phyloP scores from a whole-genome alignment of 1,140 invertebrate species.

The Augochlora pura region DNA sequence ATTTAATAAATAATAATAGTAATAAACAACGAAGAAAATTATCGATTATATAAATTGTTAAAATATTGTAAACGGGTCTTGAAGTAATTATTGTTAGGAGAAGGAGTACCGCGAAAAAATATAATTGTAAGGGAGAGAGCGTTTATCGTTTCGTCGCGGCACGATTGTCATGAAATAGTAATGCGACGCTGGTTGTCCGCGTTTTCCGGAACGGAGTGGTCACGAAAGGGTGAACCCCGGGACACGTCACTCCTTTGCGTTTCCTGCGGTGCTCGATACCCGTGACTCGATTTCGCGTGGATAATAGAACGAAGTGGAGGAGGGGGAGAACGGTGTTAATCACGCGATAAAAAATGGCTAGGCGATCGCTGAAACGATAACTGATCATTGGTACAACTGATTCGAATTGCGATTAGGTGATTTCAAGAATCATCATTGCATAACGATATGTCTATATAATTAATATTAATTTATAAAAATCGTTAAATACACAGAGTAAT shows the following conservation, averaged over 20 bases:
- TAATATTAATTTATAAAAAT: too few species aligned
- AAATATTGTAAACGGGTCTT: too few species aligned
- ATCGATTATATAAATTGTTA: too few species aligned
- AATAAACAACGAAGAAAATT: too few species aligned
- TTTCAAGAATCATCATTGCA: too few species aligned
- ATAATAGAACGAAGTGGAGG: slow-evolving; percentile 40
- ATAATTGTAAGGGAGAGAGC: slow-evolving; percentile 26
- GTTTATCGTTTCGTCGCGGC: slow-evolving; percentile 53
- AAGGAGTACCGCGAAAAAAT: too few species aligned
- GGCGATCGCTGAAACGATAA: background rate
- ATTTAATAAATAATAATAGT: too few species aligned
- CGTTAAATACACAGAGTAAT: too few species aligned
- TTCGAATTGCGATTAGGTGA: background rate
- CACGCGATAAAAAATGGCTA: too few species aligned
- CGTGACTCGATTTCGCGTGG: slow-evolving; percentile 30
- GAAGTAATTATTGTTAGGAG: too few species aligned
- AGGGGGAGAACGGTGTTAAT: slow-evolving; percentile 11
- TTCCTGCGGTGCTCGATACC: slow-evolving; percentile 63
- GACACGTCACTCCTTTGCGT: slow-evolving; percentile 63
- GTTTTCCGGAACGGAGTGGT: slow-evolving; percentile 9
- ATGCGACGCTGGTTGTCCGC: slow-evolving; percentile 47
- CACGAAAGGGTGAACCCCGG: slow-evolving; percentile 44
- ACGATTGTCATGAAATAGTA: slow-evolving; percentile 70
- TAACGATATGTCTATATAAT: too few species aligned
- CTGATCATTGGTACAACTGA: too few species aligned